phyloP scores from a whole-genome alignment of 2,888 invertebrate genomes.

The Netelia virgata region DNA sequence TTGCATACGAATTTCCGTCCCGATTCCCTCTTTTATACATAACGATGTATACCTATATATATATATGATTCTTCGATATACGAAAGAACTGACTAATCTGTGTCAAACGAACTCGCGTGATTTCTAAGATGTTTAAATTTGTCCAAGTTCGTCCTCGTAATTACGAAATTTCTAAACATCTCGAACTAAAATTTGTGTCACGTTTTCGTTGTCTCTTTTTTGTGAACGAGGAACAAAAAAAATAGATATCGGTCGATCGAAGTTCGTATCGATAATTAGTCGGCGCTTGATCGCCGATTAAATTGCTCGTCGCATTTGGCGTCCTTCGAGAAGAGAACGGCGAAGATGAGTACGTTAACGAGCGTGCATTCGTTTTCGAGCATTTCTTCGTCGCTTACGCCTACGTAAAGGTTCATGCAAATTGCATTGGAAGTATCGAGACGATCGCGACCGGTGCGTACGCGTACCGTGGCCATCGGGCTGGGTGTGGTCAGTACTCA shows the following conservation, averaged over 20 bases:
- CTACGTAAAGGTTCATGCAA: constrained; percentile 29
- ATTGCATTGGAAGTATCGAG: constrained; percentile 29
- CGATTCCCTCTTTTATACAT: constrained; percentile 45
- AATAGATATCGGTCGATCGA: neutral
- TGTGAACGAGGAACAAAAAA: neutral
- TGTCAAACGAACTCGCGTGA: neutral
- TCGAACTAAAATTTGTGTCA: too few species aligned
- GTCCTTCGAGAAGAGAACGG: constrained; percentile 14
- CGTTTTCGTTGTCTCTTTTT: too few species aligned
- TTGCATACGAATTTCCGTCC: constrained; percentile 67
- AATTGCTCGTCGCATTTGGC: constrained; percentile 13
- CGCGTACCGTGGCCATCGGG: constrained; percentile 5
- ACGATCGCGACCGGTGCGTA: constrained; percentile 28
- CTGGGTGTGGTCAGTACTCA: constrained; percentile 60
- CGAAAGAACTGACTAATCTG: constrained; percentile 1
- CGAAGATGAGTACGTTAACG: neutral
- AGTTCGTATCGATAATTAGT: neutral
- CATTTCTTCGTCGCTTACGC: constrained; percentile 3
- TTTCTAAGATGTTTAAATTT: constrained; percentile 6
- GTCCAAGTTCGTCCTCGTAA: neutral
- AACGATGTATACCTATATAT: neutral
- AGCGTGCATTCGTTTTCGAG: constrained; percentile 3
- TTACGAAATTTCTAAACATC: neutral
- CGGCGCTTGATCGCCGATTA: neutral
- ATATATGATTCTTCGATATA: constrained; percentile 14